Conservation (phyloP, 2,797 vertebrate genomes). For the Diglossa cyanea region DNA sequence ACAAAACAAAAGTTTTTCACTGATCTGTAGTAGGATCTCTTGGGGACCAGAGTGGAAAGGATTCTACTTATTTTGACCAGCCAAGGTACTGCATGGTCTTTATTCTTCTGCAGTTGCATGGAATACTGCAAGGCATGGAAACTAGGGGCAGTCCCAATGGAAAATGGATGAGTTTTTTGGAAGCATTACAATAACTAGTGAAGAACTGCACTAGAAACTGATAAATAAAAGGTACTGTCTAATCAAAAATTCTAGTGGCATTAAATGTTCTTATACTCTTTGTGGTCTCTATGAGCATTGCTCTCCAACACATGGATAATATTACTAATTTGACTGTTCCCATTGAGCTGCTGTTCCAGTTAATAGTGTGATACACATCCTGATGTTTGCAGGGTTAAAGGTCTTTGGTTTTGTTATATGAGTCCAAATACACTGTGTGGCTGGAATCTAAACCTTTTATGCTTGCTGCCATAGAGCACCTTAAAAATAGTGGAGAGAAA, state of each 20-base stretch:
- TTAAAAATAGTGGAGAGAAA: not conserved
- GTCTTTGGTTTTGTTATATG: not conserved
- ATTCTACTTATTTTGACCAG: not conserved
- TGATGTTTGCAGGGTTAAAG: not conserved
- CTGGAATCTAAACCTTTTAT: not conserved
- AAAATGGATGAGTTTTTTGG: not conserved
- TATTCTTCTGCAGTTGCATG: not conserved
- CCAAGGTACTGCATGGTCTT: not conserved
- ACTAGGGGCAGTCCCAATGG: not conserved
- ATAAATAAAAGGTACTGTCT: not conserved
- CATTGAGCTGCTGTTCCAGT: not conserved
- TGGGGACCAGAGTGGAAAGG: not conserved
- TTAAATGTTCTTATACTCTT: not conserved
- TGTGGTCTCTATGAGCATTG: not conserved
- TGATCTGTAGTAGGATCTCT: not conserved
- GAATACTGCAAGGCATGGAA: not conserved
- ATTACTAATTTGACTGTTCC: not conserved
- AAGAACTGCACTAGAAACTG: not conserved
- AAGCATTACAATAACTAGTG: not conserved
- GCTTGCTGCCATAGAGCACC: not conserved
- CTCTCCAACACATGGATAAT: not conserved
- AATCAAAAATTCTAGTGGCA: not conserved
- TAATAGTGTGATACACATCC: not conserved
- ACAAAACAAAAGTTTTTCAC: not conserved
- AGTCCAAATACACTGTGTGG: not conserved